Evolutionary conservation across 2,888 invertebrate genomes (phyloP).

Genomic region (Psylliodes chrysocephalus): DNA sequence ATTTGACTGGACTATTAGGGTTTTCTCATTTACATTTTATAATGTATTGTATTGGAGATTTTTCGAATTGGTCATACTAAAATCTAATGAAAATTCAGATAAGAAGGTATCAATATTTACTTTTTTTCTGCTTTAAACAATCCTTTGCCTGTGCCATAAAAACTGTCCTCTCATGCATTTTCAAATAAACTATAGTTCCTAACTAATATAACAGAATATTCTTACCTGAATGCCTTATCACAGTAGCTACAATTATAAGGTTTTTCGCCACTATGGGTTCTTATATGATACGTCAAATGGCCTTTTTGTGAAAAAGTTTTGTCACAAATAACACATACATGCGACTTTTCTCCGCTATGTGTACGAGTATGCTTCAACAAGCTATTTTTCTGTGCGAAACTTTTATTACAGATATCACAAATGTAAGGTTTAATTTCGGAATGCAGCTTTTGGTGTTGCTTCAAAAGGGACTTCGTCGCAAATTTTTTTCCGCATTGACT

Average conservation of each 20-base stretch:
- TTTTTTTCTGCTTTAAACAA: no score
- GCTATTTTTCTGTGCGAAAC: slow-evolving; percentile 33
- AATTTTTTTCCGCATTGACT: slow-evolving; percentile 39
- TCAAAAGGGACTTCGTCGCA: slow-evolving; percentile 9
- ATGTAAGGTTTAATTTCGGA: slow-evolving; percentile 37
- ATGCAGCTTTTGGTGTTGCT: slow-evolving; percentile 38
- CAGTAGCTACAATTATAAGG: slow-evolving; percentile 32
- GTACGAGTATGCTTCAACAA: slow-evolving; percentile 12
- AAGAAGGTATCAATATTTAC: no score
- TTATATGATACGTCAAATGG: slow-evolving; percentile 42
- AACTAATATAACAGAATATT: no score
- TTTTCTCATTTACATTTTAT: no score
- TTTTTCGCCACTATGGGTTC: slow-evolving; percentile 37
- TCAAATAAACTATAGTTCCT: no score
- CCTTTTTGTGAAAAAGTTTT: slow-evolving; percentile 41
- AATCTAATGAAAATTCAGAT: no score
- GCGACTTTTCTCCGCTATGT: slow-evolving; percentile 39
- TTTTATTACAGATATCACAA: slow-evolving; percentile 38
- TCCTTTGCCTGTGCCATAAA: no score
- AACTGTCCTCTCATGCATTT: no score
- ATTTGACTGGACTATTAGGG: no score
- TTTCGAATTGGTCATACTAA: no score
- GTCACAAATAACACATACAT: slow-evolving; percentile 37
- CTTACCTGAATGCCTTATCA: slow-evolving; percentile 23
- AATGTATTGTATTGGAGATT: no score